These are phyloP conservation scores for Aphidius colemani DNA, from an alignment of 2,888 invertebrate genomes.

Conservation along the genomic window DNA sequence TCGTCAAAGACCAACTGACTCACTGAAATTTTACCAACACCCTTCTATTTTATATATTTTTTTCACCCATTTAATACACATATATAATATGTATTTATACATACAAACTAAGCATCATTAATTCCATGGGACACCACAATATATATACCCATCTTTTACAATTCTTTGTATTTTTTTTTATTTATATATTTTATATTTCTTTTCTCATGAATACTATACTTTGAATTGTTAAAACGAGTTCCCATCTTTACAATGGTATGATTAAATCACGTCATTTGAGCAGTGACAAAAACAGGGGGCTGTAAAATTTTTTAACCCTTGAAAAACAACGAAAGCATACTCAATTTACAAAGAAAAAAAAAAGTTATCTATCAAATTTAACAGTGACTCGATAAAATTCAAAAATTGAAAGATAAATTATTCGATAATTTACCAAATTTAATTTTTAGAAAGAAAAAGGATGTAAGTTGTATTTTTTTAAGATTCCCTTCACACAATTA, in stretches of 20 bases:
- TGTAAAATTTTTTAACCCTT: too few relatives aligned
- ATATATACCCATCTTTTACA: not conserved
- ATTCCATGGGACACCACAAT: slow-evolving; percentile 10
- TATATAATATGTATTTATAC: slow-evolving; percentile 28
- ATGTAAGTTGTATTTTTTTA: not conserved
- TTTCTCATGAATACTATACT: too few relatives aligned
- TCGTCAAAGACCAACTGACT: slow-evolving; percentile 1
- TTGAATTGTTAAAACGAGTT: not conserved
- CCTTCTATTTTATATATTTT: not conserved
- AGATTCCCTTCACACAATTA: not conserved
- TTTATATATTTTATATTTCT: too few relatives aligned
- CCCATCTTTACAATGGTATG: not conserved
- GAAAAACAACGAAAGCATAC: too few relatives aligned
- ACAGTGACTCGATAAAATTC: too few relatives aligned
- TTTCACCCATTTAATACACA: slow-evolving; percentile 26
- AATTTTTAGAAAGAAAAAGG: not conserved
- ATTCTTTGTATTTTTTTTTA: too few relatives aligned
- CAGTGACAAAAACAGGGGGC: not conserved
- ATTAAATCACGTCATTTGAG: slow-evolving; percentile 15
- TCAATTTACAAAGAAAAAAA: too few relatives aligned
- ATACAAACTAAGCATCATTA: slow-evolving; percentile 15
- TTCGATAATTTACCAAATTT: too few relatives aligned
- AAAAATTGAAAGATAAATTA: too few relatives aligned
- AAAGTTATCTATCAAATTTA: too few relatives aligned
- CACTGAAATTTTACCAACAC: not conserved